phyloP scores from a whole-genome alignment of 2,797 vertebrate genomes.

The Sebastolobus alascanus region DNA sequence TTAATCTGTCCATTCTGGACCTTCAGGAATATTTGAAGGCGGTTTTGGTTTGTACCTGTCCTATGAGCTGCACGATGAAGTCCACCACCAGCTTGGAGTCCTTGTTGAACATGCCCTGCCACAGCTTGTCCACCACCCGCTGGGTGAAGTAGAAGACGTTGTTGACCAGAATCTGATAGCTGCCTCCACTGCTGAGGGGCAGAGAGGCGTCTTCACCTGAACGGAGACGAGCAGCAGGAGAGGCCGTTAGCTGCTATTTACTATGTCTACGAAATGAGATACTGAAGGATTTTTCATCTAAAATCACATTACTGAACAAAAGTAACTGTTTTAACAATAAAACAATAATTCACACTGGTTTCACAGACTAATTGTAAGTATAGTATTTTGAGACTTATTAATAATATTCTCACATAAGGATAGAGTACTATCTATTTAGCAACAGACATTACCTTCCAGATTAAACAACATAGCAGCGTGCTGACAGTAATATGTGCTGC shows the following conservation, averaged over 20 bases:
- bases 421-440: neutral
- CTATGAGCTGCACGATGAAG: conserved; percentile 97
- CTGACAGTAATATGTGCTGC: neutral
- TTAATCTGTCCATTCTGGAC: neutral
- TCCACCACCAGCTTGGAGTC: conserved; percentile 99
- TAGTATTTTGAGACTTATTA: neutral
- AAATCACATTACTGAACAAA: neutral
- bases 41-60: conserved; percentile 87
- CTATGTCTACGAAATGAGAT: neutral
- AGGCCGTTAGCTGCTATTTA: neutral
- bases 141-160: conserved; percentile 99
- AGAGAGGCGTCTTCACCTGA: conserved; percentile 97
- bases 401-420: neutral
- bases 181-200: conserved; percentile 95
- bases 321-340: neutral
- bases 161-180: conserved; percentile 97
- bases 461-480: neutral
- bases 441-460: neutral
- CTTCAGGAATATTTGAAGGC: neutral
- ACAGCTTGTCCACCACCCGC: conserved; percentile 98
- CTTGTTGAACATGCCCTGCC: conserved; percentile 99
- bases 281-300: neutral
- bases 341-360: neutral
- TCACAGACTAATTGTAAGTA: neutral
- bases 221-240: neutral